Conservation (phyloP, 2,888 invertebrate species). For the Ormyrus pomaceus region DNA sequence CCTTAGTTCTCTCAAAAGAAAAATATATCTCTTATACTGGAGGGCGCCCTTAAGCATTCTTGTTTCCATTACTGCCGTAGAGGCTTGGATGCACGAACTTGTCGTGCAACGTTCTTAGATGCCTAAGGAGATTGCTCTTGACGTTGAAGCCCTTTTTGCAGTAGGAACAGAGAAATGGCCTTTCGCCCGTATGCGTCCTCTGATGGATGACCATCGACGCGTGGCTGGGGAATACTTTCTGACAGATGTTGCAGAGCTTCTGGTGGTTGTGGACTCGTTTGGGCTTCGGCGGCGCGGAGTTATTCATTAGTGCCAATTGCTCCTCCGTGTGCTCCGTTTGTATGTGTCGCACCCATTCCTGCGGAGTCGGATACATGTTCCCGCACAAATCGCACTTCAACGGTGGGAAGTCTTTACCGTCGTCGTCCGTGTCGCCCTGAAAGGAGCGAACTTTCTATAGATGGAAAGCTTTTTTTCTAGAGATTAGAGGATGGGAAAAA, state of each 20-base stretch:
- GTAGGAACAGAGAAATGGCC: constrained; percentile 84
- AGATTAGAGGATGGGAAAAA: constrained; percentile 24
- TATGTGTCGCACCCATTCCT: constrained; percentile 92
- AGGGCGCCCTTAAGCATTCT: constrained; percentile 67
- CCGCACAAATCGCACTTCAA: constrained; percentile 87
- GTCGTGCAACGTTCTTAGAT: constrained; percentile 85
- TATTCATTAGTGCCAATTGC: constrained; percentile 87
- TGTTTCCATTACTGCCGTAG: constrained; percentile 73
- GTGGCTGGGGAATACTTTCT: constrained; percentile 86
- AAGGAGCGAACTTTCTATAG: constrained; percentile 42
- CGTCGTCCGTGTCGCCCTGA: constrained; percentile 83
- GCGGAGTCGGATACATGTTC: constrained; percentile 85
- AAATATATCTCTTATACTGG: constrained; percentile 54
- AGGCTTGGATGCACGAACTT: constrained; percentile 78
- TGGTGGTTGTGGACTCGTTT: constrained; percentile 74
- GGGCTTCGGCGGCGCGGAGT: constrained; percentile 81
- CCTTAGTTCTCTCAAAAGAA: constrained; percentile 43
- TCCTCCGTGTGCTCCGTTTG: constrained; percentile 89
- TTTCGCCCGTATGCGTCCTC: constrained; percentile 86
- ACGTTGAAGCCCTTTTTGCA: constrained; percentile 89
- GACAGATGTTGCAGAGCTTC: constrained; percentile 81
- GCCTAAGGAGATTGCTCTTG: constrained; percentile 85
- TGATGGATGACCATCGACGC: constrained; percentile 88
- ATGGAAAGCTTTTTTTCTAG: too few relatives aligned
- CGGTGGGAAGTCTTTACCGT: constrained; percentile 83